Conservation (phyloP, 2,888 invertebrate genomes). For the Iselma pallidipennis region DNA sequence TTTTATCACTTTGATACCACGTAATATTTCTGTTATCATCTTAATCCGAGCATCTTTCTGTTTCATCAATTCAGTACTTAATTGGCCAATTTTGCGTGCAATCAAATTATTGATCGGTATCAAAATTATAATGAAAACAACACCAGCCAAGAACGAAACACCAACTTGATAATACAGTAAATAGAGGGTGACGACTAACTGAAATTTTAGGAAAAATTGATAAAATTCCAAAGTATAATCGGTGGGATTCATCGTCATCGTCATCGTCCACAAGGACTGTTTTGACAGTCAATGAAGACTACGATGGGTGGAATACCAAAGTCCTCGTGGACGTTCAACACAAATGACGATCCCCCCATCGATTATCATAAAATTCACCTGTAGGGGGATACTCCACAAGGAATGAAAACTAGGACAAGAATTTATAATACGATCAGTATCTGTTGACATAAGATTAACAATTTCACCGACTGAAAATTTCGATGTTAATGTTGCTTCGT, state of each 20-base stretch:
- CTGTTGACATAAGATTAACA: conserved; percentile 96
- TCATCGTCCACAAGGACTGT: too few species aligned
- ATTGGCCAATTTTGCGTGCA: conserved; percentile 81
- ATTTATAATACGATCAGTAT: conserved; percentile 93
- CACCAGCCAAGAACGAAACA: conserved; percentile 86
- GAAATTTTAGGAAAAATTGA: conserved; percentile 45
- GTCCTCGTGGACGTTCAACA: too few species aligned
- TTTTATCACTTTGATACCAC: conserved; percentile 88
- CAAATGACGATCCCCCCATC: too few species aligned
- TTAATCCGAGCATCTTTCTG: conserved; percentile 90
- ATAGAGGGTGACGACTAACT: conserved; percentile 80
- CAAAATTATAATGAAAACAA: conserved; percentile 80
- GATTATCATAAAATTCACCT: conserved; percentile 58
- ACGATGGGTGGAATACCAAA: too few species aligned
- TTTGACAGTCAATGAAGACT: too few species aligned
- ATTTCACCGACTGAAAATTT: conserved; percentile 79
- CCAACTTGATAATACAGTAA: conserved; percentile 89
- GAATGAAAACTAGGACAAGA: conserved; percentile 96
- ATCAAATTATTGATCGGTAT: conserved; percentile 92
- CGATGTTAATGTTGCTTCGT: conserved; percentile 48
- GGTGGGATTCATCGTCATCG: too few species aligned
- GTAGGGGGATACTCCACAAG: conserved; percentile 95
- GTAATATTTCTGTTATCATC: conserved; percentile 82
- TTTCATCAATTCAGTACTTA: conserved; percentile 87
- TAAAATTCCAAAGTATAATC: too few species aligned